Evolutionary conservation across 2,888 invertebrate genomes (phyloP).

Genomic region (Sylvicola fuscatus): DNA sequence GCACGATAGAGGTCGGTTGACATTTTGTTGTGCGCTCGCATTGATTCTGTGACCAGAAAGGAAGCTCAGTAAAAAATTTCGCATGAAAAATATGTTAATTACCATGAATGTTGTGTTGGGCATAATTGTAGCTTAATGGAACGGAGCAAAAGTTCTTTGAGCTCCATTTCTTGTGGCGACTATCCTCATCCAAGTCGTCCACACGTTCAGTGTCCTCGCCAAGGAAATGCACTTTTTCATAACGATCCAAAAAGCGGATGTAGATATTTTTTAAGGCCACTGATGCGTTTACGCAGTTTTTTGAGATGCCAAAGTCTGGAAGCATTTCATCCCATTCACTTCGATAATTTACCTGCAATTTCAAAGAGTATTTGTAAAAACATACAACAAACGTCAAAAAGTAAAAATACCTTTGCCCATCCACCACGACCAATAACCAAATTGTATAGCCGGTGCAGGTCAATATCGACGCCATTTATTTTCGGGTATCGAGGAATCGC

Average conservation of each 20-base stretch:
- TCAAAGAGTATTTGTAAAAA: conserved; percentile 4
- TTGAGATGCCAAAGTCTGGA: conserved; percentile 53
- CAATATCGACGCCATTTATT: conserved; percentile 79
- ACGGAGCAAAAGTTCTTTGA: conserved; percentile 41
- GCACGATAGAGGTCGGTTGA: conserved; percentile 42
- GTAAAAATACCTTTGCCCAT: conserved; percentile 88
- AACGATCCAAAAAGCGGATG: conserved; percentile 62
- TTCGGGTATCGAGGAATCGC: conserved; percentile 39
- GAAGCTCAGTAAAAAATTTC: background rate
- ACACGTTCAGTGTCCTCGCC: conserved; percentile 72
- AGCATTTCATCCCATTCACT: conserved; percentile 75
- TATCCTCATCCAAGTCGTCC: conserved; percentile 57
- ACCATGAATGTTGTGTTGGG: conserved; percentile 56
- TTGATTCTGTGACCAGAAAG: conserved; percentile 27
- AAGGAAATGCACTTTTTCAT: conserved; percentile 74
- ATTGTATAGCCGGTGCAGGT: conserved; percentile 78
- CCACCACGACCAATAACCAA: conserved; percentile 86
- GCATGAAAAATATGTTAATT: conserved; percentile 10
- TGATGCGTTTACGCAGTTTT: conserved; percentile 74
- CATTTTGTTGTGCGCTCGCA: conserved; percentile 41
- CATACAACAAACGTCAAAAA: background rate
- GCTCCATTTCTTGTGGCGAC: conserved; percentile 47
- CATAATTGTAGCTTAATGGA: conserved; percentile 56
- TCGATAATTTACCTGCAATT: conserved; percentile 60
- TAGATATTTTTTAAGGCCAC: conserved; percentile 70